phyloP scores from a whole-genome alignment of 1,140 invertebrate species.

The Magallana ariakensis region DNA sequence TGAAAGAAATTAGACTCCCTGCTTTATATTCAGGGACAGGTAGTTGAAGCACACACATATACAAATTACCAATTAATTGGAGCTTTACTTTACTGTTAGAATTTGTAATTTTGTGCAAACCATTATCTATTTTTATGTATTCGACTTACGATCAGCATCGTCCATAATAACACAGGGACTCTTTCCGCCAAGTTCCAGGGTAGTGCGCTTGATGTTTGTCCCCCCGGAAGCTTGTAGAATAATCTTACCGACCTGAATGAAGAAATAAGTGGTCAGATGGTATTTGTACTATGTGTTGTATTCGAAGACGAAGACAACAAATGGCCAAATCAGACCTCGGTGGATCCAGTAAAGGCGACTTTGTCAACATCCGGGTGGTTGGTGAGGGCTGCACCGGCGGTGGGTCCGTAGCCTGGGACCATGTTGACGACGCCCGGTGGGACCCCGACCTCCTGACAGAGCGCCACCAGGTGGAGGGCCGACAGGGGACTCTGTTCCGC shows the following conservation, averaged over 20 bases:
- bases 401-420: slow-evolving; percentile 85
- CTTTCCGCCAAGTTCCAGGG: slow-evolving; percentile 94
- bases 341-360: slow-evolving; percentile 91
- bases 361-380: slow-evolving; percentile 89
- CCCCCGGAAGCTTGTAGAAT: slow-evolving; percentile 87
- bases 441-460: slow-evolving; percentile 84
- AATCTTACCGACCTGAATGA: slow-evolving; percentile 85
- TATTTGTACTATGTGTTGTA: background rate
- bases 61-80: too few species aligned
- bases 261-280: background rate
- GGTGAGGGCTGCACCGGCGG: slow-evolving; percentile 81
- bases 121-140: too few species aligned
- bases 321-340: slow-evolving; percentile 63
- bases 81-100: too few species aligned
- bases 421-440: slow-evolving; percentile 92
- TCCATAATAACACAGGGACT: slow-evolving; percentile 92
- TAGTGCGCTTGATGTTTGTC: slow-evolving; percentile 85
- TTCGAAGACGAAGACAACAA: too few species aligned
- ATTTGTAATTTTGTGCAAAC: too few species aligned
- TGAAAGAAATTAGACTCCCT: slow-evolving; percentile 75
- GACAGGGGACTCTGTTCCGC: slow-evolving; percentile 83
- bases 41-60: too few species aligned
- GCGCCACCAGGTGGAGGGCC: slow-evolving; percentile 71
- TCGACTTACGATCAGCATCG: slow-evolving; percentile 86
- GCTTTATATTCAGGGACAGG: too few species aligned